Percentiles rank a stretch among this genome's conserved stretches.
These are phyloP conservation scores for Columba guinea DNA, from an alignment of 2,797 vertebrate species.

Conservation along the genomic window DNA sequence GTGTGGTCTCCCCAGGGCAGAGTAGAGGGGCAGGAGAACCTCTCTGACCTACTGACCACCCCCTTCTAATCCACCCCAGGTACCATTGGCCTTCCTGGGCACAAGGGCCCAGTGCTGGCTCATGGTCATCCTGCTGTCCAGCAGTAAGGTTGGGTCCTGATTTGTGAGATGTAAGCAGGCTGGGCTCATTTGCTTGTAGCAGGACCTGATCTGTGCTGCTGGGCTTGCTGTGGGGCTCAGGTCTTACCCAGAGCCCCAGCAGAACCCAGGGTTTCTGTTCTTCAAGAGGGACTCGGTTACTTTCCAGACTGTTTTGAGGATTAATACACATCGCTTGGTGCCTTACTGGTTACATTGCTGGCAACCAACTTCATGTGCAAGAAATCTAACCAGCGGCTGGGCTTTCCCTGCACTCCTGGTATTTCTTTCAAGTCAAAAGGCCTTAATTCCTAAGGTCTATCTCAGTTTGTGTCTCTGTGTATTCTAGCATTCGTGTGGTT, in stretches of 20 bases:
- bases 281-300: neutral
- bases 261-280: neutral
- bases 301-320: neutral
- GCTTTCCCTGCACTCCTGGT: neutral
- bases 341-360: neutral
- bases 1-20: no score
- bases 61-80: no score
- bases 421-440: neutral
- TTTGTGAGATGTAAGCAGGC: rapidly evolving
- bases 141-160: neutral
- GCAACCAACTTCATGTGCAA: neutral
- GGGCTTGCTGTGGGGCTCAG: neutral
- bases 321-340: neutral
- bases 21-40: no score
- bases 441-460: neutral
- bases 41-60: no score
- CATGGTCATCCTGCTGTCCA: no score
- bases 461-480: neutral
- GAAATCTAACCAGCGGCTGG: neutral
- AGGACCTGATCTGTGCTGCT: neutral
- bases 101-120: no score
- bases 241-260: neutral
- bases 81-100: no score
- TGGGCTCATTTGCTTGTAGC: neutral
- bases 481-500: neutral